Conservation (phyloP, 2,888 invertebrate species). For the Drosophila koepferae region DNA sequence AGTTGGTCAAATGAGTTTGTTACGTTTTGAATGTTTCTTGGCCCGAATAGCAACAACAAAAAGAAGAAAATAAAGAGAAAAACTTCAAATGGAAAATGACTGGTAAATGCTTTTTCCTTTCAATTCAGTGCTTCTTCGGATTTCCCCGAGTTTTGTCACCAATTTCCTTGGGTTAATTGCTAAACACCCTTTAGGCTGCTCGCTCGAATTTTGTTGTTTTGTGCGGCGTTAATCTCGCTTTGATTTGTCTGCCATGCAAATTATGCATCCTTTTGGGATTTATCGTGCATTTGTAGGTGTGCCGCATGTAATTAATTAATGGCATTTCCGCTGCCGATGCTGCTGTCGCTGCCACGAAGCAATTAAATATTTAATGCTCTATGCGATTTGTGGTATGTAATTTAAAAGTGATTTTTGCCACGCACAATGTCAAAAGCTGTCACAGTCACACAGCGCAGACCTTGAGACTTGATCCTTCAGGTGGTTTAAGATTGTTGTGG, state of each 20-base stretch:
- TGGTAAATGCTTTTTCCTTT: constrained; percentile 31
- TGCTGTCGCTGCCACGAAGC: background rate
- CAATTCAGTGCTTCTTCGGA: constrained; percentile 14
- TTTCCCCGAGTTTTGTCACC: constrained; percentile 18
- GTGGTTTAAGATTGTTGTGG: constrained; percentile 20
- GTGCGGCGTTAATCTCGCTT: constrained; percentile 21
- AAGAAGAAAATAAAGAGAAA: background rate
- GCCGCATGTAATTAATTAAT: constrained; percentile 61
- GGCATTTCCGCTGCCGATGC: constrained; percentile 11
- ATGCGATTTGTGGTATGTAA: constrained; percentile 49
- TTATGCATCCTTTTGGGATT: constrained; percentile 36
- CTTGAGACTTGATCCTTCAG: constrained; percentile 38
- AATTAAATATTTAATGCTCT: constrained; percentile 61
- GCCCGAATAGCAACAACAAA: background rate
- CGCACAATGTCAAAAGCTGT: constrained; percentile 29
- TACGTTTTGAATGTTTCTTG: constrained; percentile 53
- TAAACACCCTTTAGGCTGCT: constrained; percentile 3
- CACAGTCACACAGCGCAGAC: constrained; percentile 28
- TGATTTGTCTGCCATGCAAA: constrained; percentile 47
- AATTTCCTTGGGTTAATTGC: constrained; percentile 42
- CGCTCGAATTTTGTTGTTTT: background rate
- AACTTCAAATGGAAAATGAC: constrained; percentile 35
- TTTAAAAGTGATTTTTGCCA: constrained; percentile 61
- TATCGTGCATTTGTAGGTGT: constrained; percentile 27
- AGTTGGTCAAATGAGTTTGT: constrained; percentile 77